Base-by-base conservation (phyloP, 1,140 invertebrate genomes). In the Gerris buenoi region DNA sequence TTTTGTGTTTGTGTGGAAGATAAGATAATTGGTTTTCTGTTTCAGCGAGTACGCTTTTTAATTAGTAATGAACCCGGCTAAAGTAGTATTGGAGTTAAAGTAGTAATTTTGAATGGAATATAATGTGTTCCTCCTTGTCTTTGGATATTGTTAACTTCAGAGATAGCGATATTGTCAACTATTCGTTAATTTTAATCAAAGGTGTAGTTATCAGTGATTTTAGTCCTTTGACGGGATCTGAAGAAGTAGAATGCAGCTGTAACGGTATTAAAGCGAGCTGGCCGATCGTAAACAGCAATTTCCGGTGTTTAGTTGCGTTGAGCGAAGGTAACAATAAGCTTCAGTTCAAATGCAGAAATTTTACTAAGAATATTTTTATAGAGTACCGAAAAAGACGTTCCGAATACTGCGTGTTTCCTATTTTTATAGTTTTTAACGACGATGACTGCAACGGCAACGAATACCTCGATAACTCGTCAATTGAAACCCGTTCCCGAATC, bases 121-220 rank as follows among this genome's bases (percentile, higher is more conserved):
- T n/a, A n/a, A n/a, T n/a, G n/a, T n/a, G n/a, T n/a, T n/a, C n/a
- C n/a, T n/a, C n/a, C n/a, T n/a, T n/a, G n/a, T n/a, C n/a, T n/a
- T n/a, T n/a, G n/a, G n/a, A n/a, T n/a, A n/a, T n/a, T n/a, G n/a
- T n/a, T n/a, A 60, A 60, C 22, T 15, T 60, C 5, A 60, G 23
- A 5, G 23, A 60, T 60, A 60, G 23, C 23, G 58, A 60, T 22
- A 22, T 60, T 60, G 22, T 60, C 3, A 13, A 5, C 5, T 60
- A 60, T 60, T 60, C 58, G 58, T 60, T 60, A 60, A 22, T 60
- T 60, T 60, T 60, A 60, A 13, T 60, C 3, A 60, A 60, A 60
- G 58, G 58, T 13, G 23, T 60, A 56, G 46, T 56, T 56, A 56
- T 13, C 46, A 13, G 46, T n/a, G 46, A 56, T 56, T 56, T 10